A percentile compares a stretch with the other conserved stretches of the same genome.
Conservation (phyloP, 2,888 invertebrate genomes). For the Eupithecia inturbata region DNA sequence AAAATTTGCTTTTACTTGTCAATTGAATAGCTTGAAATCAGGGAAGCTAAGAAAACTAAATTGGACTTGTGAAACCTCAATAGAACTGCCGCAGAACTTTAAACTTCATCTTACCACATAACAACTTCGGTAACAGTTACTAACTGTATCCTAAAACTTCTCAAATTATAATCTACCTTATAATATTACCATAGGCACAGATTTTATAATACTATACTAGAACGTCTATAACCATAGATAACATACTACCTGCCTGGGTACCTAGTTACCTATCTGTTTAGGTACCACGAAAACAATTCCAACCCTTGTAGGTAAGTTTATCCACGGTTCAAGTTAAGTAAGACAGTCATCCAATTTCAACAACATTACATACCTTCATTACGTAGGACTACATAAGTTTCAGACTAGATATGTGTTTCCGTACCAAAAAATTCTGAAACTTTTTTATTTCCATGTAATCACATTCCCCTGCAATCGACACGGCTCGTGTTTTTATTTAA, state of each 20-base stretch:
- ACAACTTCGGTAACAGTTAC: slow-evolving; percentile 1
- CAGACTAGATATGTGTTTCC: background rate
- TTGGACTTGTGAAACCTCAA: background rate
- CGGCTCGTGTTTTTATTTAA: background rate
- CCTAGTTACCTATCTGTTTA: too few relatives aligned
- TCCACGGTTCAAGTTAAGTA: background rate
- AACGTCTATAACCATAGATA: too few relatives aligned
- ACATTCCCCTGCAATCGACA: background rate
- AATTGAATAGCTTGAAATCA: background rate
- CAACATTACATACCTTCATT: background rate
- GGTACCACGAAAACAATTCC: background rate
- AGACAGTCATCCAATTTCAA: background rate
- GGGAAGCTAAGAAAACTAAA: background rate
- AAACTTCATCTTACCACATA: background rate
- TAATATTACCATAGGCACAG: background rate
- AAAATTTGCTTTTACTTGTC: background rate
- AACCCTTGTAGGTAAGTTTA: background rate
- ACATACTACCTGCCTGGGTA: too few relatives aligned
- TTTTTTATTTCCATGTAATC: background rate
- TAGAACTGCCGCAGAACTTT: slow-evolving; percentile 8
- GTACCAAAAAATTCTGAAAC: background rate
- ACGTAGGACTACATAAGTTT: too few relatives aligned
- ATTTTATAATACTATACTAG: too few relatives aligned
- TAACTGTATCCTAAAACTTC: slow-evolving; percentile 8
- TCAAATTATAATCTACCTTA: background rate